These are phyloP conservation scores for Xestia ashworthii DNA, from an alignment of 2,888 invertebrate species.

Conservation along the genomic window DNA sequence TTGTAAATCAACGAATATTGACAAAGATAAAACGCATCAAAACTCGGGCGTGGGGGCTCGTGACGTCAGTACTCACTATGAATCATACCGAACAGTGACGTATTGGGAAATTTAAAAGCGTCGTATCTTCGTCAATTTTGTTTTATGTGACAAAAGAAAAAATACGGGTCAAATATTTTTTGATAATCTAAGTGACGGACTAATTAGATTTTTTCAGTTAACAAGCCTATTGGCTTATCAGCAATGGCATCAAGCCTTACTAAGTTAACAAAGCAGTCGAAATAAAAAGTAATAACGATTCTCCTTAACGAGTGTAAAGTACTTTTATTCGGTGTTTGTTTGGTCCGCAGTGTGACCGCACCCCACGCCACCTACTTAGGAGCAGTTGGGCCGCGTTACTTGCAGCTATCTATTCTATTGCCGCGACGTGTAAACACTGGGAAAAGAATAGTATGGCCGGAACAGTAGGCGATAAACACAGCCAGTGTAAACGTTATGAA, in stretches of 20 bases:
- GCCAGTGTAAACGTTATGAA: constrained; percentile 84
- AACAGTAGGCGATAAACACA: constrained; percentile 82
- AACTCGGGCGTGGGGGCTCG: too few species aligned
- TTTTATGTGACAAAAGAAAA: too few species aligned
- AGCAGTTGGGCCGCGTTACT: constrained; percentile 82
- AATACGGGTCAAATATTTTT: too few species aligned
- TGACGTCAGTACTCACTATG: too few species aligned
- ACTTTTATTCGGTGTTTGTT: constrained; percentile 10
- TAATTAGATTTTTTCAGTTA: too few species aligned
- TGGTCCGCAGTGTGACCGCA: constrained; percentile 40
- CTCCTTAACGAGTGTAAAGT: constrained; percentile 25
- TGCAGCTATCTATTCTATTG: constrained; percentile 79
- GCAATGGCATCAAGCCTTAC: constrained; percentile 1
- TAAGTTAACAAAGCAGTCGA: constrained; percentile 18
- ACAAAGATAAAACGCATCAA: too few species aligned
- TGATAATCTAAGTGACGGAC: too few species aligned
- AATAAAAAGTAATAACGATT: constrained; percentile 52
- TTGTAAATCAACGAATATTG: too few species aligned
- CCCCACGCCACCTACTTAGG: constrained; percentile 62
- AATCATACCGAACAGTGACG: too few species aligned
- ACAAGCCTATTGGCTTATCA: too few species aligned
- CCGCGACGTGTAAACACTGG: constrained; percentile 80
- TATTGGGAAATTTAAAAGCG: too few species aligned
- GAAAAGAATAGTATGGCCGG: constrained; percentile 85
- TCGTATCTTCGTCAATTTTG: too few species aligned